Conservation (phyloP, 2,888 invertebrate genomes). For the Drosophila eohydei region DNA sequence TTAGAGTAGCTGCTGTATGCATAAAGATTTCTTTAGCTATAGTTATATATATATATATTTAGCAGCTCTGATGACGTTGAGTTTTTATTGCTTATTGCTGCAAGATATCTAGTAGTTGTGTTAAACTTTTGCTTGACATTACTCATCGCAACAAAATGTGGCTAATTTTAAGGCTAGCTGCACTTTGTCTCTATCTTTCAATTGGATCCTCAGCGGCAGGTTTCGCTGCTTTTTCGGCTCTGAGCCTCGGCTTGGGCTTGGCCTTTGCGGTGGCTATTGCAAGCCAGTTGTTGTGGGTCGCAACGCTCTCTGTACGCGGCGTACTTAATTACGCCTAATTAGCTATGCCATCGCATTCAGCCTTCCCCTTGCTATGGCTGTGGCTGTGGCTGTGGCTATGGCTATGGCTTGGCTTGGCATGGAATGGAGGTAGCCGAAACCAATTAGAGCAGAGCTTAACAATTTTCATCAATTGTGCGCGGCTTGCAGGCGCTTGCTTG, state of each 20-base stretch:
- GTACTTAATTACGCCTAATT: conserved; percentile 68
- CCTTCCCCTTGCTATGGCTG: not conserved
- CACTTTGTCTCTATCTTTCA: conserved; percentile 45
- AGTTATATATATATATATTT: too few species aligned
- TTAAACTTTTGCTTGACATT: not conserved
- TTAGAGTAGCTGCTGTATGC: too few species aligned
- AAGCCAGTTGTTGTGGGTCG: conserved; percentile 38
- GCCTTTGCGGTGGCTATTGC: conserved; percentile 38
- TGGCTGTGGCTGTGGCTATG: not conserved
- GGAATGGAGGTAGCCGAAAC: conserved; percentile 59
- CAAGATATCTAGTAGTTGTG: not conserved
- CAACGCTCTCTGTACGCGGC: conserved; percentile 31
- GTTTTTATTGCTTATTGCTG: not conserved
- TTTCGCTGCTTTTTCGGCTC: conserved; percentile 4
- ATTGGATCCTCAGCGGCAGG: conserved; percentile 41
- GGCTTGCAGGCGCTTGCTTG: conserved; percentile 39
- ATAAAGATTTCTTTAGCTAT: too few species aligned
- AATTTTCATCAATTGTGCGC: conserved; percentile 66
- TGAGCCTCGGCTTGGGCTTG: conserved; percentile 23
- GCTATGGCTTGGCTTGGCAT: conserved; percentile 21
- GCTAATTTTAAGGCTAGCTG: conserved; percentile 27
- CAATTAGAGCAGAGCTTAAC: conserved; percentile 69
- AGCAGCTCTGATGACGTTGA: too few species aligned
- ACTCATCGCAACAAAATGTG: conserved; percentile 3
- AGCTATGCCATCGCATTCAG: conserved; percentile 50